phyloP scores from a whole-genome alignment of 2,113 vertebrate species.

The Chitala chitala region DNA sequence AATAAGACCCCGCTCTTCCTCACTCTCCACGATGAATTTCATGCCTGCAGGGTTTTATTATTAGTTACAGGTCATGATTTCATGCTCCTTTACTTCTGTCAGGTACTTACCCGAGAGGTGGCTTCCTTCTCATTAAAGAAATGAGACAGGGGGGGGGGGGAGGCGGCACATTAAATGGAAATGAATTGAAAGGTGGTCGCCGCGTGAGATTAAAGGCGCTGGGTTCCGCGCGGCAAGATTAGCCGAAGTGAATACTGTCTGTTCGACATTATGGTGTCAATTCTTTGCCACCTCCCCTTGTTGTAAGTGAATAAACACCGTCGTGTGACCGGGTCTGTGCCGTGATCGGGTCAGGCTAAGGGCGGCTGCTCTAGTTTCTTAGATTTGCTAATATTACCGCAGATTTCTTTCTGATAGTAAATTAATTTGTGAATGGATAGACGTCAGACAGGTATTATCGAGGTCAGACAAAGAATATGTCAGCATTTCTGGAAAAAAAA shows the following conservation, averaged over 20 bases:
- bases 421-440: too few species aligned
- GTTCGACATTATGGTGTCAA: not conserved
- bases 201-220: not conserved
- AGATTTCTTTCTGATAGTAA: too few species aligned
- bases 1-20: not conserved
- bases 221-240: not conserved
- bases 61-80: slow-evolving; percentile 25
- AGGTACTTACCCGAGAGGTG: slow-evolving; percentile 20
- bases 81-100: slow-evolving; percentile 20
- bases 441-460: too few species aligned
- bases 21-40: slow-evolving; percentile 7
- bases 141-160: not conserved
- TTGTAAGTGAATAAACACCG: not conserved
- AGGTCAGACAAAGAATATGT: not conserved
- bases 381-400: not conserved
- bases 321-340: not conserved
- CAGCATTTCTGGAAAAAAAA: not conserved
- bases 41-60: slow-evolving; percentile 18
- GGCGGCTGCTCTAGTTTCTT: not conserved
- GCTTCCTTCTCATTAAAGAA: slow-evolving; percentile 22
- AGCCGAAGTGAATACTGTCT: too few species aligned
- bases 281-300: not conserved
- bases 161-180: not conserved
- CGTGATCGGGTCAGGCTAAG: not conserved
- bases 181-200: not conserved